phyloP scores from a whole-genome alignment of 2,113 vertebrate genomes.

The Elaphurus davidianus region DNA sequence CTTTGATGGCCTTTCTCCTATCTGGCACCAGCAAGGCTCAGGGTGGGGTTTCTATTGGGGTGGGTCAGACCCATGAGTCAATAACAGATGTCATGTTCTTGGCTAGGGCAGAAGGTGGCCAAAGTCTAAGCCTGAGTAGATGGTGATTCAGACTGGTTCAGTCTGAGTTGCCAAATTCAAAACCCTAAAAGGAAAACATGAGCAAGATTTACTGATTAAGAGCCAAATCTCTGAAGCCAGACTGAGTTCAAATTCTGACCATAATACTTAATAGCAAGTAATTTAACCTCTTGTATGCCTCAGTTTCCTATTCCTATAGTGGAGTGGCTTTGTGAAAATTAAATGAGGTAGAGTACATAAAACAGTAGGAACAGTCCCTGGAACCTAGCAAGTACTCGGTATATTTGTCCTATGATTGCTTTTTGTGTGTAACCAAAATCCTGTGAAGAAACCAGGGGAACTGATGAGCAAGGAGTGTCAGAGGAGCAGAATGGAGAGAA shows the following conservation, averaged over 20 bases:
- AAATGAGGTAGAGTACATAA: background rate
- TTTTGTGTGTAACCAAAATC: background rate
- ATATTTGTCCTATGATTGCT: background rate
- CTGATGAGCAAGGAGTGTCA: background rate
- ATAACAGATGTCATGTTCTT: background rate
- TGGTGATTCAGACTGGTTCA: background rate
- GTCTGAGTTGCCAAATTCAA: background rate
- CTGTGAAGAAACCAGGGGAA: background rate
- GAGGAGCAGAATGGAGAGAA: background rate
- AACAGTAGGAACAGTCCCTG: background rate
- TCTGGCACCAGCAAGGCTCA: background rate
- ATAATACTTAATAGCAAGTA: background rate
- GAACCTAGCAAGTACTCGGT: background rate
- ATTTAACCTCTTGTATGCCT: background rate
- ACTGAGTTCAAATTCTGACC: background rate
- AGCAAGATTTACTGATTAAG: background rate
- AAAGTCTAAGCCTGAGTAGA: background rate
- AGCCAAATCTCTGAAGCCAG: background rate
- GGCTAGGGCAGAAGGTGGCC: background rate
- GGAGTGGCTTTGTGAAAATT: background rate
- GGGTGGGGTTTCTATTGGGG: background rate
- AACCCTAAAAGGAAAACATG: background rate
- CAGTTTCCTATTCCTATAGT: background rate
- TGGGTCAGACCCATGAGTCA: background rate
- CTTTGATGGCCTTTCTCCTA: background rate